Evolutionary conservation across 2,113 vertebrate genomes (phyloP), one percentile per base, ranked within the genome.

Genomic region (Prolemur simus): DNA sequence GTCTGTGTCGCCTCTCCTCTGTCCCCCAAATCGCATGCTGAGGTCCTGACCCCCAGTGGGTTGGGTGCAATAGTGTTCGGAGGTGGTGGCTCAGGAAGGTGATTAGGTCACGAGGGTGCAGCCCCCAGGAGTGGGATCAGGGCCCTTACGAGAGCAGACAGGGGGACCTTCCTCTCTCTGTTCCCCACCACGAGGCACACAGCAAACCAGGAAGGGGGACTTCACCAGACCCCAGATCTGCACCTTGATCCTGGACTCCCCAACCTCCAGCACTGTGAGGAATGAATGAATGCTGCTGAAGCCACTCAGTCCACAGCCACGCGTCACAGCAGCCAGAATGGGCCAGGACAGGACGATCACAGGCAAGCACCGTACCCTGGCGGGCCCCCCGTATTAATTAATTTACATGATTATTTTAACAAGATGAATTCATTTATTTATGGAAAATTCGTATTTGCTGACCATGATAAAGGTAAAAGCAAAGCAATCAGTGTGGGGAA

Each of bases 281-380:
- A 27, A 32, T 15, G 4, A 12, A 1, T 12, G 15, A 3, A 14
- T 7, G 54, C 3, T 25, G n/a, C 9, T 6, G 7, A 11, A 0
- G 18, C 29, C 29, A 21, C 2, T 4, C 7, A 6, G 52, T 10
- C 27, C 14, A 32, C 1, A 10, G 37, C 12, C 37, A 18, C 29
- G 0, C 13, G 13, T 5, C 27, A 8, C 20, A 52, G 10, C 60
- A 8, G 9, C 10, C 17, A 56, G 27, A 49, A 69, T 1, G 14
- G 29, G 6, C n/a, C 0, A 5, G 32, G 78, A 63, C 1, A 0
- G 4, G 32, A 1, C 0, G n/a, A 10, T 3, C 0, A 34, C 17
- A 0, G 3, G 66, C 45, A 39, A 13, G 52, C 32, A 6, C 7
- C 6, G 0, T 54, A 0, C 4, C 11, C 56, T 54, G 0, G 4